A percentile compares a stretch with the other conserved stretches of the same genome.
These are phyloP conservation scores for Daphoenositta chrysoptera DNA, from an alignment of 2,113 vertebrate species.

Conservation along the genomic window DNA sequence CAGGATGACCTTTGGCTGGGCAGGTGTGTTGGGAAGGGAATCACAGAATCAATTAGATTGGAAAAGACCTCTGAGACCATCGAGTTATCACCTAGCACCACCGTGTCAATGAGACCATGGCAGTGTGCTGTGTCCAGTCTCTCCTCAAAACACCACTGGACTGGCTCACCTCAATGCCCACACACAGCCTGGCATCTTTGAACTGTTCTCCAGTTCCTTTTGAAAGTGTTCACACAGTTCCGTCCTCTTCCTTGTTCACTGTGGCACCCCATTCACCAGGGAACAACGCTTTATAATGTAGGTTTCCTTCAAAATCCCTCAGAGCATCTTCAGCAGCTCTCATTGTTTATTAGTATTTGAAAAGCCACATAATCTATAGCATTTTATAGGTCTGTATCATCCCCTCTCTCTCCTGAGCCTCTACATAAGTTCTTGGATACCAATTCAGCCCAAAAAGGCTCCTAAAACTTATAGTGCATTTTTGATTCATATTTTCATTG, in stretches of 20 bases:
- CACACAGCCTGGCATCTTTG: background rate
- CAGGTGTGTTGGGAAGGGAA: background rate
- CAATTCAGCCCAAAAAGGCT: background rate
- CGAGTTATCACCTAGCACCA: background rate
- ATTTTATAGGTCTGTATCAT: background rate
- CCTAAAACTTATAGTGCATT: background rate
- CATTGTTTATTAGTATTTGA: background rate
- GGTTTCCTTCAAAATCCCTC: background rate
- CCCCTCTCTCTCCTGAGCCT: background rate
- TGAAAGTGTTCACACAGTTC: background rate
- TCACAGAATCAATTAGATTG: background rate
- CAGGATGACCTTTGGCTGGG: background rate
- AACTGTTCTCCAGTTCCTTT: background rate
- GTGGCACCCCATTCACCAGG: background rate
- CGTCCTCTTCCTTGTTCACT: background rate
- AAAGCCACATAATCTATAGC: background rate
- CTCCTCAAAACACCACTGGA: background rate
- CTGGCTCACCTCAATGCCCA: background rate
- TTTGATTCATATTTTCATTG: background rate
- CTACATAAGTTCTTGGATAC: background rate
- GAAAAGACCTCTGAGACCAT: background rate
- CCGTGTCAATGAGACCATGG: background rate
- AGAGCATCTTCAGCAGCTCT: background rate
- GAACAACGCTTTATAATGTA: background rate
- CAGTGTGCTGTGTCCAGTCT: background rate